Base-by-base conservation (phyloP, 2,113 vertebrate species). In the Heterotis niloticus region DNA sequence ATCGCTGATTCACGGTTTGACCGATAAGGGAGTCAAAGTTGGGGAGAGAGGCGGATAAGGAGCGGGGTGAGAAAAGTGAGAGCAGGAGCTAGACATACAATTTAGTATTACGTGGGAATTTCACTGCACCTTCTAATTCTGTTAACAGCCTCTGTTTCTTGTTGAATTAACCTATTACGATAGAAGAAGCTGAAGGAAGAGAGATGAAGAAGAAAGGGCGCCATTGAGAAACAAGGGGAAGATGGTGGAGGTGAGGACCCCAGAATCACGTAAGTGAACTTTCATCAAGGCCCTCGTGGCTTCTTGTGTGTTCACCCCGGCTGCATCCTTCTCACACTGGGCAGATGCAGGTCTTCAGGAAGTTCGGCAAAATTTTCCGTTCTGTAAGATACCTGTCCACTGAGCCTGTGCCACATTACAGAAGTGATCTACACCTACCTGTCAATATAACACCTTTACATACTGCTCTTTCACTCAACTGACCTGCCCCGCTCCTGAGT, bases 1-100 rank as follows among this genome's bases (percentile, higher is more conserved):
- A 78, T 78, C 56, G 62, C 56, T 28, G 57, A 59, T 68, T 78
- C 60, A 29, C 28, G 24, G 28, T 28, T 14, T 28, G 17, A 67
- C 26, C 13, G n/a, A 60, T 34, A 75, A 75, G 29, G 28, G 28
- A 60, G 23, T n/a, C 9, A 44, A 57, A n/a, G 59, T 75, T 18
- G 16, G 52, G 20, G 44, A 56, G 70, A 54, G 51, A n/a, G 20
- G 70, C n/a, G 18, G 1, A 20, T 16, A 0, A n/a, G 70, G 51
- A 52, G n/a, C 20, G 67, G 26, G 57, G 26, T 24, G 34, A 7
- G 73, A 62, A 62, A 62, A 14, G 60, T 14, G 29, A 51, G 68
- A 52, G 34, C 7, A 44, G n/a, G 34, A 56, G 70, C 16, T 18
- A 24, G 51, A 72, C 18, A 23, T 54, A 52, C 10, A 44, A 44